Conservation (phyloP, 2,888 invertebrate species). For the Ametastegia equiseti region DNA sequence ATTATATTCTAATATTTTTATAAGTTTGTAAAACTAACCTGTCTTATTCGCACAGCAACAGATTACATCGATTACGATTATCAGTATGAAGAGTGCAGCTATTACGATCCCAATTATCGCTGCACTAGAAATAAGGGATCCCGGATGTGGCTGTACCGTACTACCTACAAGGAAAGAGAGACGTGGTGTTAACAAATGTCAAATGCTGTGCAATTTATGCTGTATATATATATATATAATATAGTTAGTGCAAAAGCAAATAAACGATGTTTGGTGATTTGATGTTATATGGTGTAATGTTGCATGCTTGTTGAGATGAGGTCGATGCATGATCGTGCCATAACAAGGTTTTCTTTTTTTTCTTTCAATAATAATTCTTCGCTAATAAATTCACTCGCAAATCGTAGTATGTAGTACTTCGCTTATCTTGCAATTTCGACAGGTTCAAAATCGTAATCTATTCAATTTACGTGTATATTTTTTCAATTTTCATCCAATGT, state of each 20-base stretch:
- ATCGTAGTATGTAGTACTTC: not conserved
- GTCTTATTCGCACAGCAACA: constrained; percentile 85
- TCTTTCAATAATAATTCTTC: not conserved
- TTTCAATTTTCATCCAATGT: not conserved
- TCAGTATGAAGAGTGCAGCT: constrained; percentile 86
- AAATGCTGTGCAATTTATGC: not conserved
- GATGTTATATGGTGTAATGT: not conserved
- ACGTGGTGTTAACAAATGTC: constrained; percentile 58
- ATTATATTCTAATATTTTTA: not conserved
- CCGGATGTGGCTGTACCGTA: constrained; percentile 69
- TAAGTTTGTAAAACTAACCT: constrained; percentile 67
- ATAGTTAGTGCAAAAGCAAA: constrained; percentile 73
- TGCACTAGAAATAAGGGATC: constrained; percentile 82
- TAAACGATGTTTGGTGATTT: constrained; percentile 73
- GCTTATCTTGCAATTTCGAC: not conserved
- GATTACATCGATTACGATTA: constrained; percentile 86
- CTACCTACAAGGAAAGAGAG: constrained; percentile 65
- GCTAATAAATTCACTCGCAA: not conserved
- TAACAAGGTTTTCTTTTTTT: not conserved
- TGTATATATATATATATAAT: not conserved
- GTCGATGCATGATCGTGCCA: not conserved
- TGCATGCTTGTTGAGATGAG: constrained; percentile 21
- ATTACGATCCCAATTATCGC: constrained; percentile 92
- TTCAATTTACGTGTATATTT: not conserved
- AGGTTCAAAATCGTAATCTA: not conserved